These are phyloP conservation scores for Crotalus helleri DNA, from an alignment of 2,113 vertebrate genomes.

Conservation along the genomic window DNA sequence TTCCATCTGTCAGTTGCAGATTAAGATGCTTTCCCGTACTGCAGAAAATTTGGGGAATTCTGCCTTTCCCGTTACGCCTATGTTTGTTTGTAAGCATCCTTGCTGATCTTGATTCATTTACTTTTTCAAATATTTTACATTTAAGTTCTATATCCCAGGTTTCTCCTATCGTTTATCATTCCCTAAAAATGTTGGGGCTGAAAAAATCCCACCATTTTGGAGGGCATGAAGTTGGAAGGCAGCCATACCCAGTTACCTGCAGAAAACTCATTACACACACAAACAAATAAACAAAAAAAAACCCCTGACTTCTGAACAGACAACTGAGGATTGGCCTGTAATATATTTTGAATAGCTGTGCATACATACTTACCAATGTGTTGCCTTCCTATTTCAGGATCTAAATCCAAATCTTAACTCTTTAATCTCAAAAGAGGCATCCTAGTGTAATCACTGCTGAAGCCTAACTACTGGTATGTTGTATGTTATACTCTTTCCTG, in stretches of 20 bases:
- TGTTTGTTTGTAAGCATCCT: no score
- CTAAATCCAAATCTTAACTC: not conserved
- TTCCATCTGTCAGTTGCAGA: not conserved
- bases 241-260: not conserved
- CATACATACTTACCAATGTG: not conserved
- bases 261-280: not conserved
- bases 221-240: not conserved
- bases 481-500: not conserved
- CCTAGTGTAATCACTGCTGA: not conserved
- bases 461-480: not conserved
- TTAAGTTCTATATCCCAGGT: not conserved
- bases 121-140: not conserved
- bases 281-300: not conserved
- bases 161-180: not conserved
- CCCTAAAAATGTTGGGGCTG: not conserved
- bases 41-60: not conserved
- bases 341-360: not conserved
- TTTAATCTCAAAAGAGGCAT: not conserved
- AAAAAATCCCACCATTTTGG: not conserved
- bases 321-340: not conserved
- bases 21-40: not conserved
- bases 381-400: not conserved
- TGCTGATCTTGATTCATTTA: not conserved
- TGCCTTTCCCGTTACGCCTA: not conserved
- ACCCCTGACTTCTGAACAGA: not conserved